Percentiles rank a stretch among this genome's conserved stretches.
phyloP scores from a whole-genome alignment of 2,888 invertebrate species.

The Leptodirus hochenwartii region DNA sequence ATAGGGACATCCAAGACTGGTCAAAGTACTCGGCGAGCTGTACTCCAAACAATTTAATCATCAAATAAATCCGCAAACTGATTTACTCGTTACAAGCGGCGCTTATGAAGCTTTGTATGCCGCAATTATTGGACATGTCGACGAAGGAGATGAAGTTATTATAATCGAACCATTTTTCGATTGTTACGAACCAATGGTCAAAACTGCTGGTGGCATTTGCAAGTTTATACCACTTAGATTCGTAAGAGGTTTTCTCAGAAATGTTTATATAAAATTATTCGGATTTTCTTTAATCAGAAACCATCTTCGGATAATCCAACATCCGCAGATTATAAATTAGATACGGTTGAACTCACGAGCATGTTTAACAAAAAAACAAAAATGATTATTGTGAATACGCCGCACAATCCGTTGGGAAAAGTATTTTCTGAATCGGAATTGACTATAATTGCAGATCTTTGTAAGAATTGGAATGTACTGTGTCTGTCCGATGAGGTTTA shows the following conservation, averaged over 20 bases:
- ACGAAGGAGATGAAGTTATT: constrained; percentile 78
- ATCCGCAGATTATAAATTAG: constrained; percentile 81
- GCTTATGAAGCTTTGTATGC: constrained; percentile 91
- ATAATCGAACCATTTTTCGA: constrained; percentile 98
- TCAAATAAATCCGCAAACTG: constrained; percentile 65
- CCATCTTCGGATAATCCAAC: background rate
- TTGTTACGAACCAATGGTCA: constrained; percentile 92
- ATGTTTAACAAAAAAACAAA: constrained; percentile 82
- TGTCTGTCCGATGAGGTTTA: constrained; percentile 96
- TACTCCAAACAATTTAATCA: constrained; percentile 64
- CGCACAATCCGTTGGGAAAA: constrained; percentile 95
- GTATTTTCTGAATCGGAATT: constrained; percentile 55
- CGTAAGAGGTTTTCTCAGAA: constrained; percentile 30
- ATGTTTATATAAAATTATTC: too few relatives aligned
- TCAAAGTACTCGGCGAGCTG: constrained; percentile 65
- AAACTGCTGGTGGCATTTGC: constrained; percentile 69
- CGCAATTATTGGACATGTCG: constrained; percentile 66
- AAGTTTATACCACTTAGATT: constrained; percentile 75
- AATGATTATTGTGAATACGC: constrained; percentile 90
- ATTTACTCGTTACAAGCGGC: constrained; percentile 78
- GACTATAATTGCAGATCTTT: constrained; percentile 64
- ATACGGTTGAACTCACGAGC: constrained; percentile 57
- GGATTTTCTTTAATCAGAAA: too few relatives aligned
- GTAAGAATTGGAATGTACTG: constrained; percentile 80
- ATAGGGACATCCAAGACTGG: constrained; percentile 85